Base-by-base conservation (phyloP, 2,888 invertebrate species). In the Aphodius granarius region DNA sequence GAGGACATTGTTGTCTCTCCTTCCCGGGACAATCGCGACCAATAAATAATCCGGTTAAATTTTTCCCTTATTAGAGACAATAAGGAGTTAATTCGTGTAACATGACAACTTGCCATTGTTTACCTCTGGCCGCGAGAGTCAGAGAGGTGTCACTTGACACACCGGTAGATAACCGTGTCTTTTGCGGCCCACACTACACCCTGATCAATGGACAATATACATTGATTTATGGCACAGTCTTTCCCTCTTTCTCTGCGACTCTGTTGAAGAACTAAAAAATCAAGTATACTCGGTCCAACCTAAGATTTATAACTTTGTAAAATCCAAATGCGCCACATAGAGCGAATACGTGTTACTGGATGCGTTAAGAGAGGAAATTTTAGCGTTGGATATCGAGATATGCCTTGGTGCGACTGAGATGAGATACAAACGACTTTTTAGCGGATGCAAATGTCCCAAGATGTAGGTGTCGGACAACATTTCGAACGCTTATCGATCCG, bases 181-280 rank as follows among this genome's bases (percentile, higher is more conserved):
- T 19, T 65, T 21, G 13, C 77, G 73, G 77, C 77, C 77, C 74
- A 77, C 77, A 77, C 75, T 62, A 19, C n/a, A 63, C 18, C 64
- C 77, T 72, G 74, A 74, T 75, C 74, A 73, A 74, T 77, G 74
- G 74, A 77, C 77, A 76, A 74, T 74, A 75, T 77, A 74, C 81
- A 80, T 81, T 83, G 83, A 83, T 83, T 82, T 82, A 83, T 81
- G 81, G 81, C 19, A 16, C 16, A n/a, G n/a, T n/a, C n/a, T n/a
- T n/a, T n/a, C n/a, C n/a, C n/a, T n/a, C n/a, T n/a, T n/a, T n/a
- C n/a, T n/a, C 19, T 21, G 66, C 15, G 66, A 66, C 21, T 66
- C n/a, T n/a, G n/a, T n/a, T 66, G 21, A 19, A 16, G 65, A 18
- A n/a, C 21, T 19, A 17, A 21, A 66, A 66, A 66, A 21, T 20